A percentile compares a stretch with the other conserved stretches of the same genome.
phyloP scores from a whole-genome alignment of 2,113 vertebrate species.

The Origma solitaria region DNA sequence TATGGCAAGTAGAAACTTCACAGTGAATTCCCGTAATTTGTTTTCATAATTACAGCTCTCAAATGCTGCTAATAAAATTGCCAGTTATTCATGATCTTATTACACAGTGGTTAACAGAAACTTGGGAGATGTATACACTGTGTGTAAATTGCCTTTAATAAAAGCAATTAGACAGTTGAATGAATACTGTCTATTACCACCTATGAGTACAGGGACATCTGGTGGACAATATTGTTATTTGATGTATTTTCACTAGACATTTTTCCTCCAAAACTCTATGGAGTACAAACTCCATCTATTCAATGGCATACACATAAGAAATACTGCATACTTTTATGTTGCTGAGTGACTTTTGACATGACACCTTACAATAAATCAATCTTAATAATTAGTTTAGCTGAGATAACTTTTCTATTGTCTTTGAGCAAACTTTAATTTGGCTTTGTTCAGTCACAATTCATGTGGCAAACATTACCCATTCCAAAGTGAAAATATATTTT shows the following conservation, averaged over 20 bases:
- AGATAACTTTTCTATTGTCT: not conserved
- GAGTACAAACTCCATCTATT: not conserved
- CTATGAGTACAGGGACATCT: constrained; percentile 70
- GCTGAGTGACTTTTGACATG: not conserved
- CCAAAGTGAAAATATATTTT: not conserved
- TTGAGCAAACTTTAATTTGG: not conserved
- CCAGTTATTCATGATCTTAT: not conserved
- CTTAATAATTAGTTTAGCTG: not conserved
- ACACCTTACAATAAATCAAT: not conserved
- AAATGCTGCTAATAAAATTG: not conserved
- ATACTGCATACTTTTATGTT: not conserved
- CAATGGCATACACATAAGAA: not conserved
- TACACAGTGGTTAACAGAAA: not conserved
- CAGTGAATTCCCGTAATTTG: not conserved
- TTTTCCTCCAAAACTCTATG: not conserved
- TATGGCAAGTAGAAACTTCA: not conserved
- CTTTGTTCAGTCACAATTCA: not conserved
- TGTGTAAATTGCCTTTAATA: not conserved
- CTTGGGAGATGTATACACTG: not conserved
- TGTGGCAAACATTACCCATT: not conserved
- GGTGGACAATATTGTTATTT: constrained; percentile 45
- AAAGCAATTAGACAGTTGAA: not conserved
- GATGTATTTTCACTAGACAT: not conserved
- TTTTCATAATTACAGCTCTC: not conserved
- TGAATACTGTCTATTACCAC: not conserved